phyloP scores from a whole-genome alignment of 2,113 vertebrate species.

The Entelurus aequoreus region DNA sequence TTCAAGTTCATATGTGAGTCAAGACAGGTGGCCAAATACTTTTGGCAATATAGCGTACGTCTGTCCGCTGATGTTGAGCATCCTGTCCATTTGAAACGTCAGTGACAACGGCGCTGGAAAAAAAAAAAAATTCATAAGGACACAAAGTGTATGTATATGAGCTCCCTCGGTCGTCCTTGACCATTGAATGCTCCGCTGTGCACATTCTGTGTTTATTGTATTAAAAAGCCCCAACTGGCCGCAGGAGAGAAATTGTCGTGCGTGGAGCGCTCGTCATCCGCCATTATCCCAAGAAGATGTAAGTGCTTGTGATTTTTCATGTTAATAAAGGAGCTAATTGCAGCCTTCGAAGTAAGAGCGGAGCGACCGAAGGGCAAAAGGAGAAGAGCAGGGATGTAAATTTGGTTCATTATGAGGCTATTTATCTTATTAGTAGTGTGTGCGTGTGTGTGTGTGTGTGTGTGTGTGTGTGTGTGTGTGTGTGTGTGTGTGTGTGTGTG shows the following conservation, averaged over 20 bases:
- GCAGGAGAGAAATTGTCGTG: background rate
- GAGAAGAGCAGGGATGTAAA: slow-evolving; percentile 20
- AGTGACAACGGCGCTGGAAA: background rate
- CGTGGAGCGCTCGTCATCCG: background rate
- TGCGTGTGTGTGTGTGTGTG: background rate
- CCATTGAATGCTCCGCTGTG: slow-evolving; percentile 3
- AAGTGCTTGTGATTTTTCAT: slow-evolving; percentile 14
- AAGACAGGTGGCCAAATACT: too few species aligned
- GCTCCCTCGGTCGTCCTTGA: slow-evolving; percentile 11
- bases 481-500: background rate
- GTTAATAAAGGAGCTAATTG: slow-evolving; percentile 11
- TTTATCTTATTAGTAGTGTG: slow-evolving; percentile 41
- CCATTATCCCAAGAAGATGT: slow-evolving; percentile 16
- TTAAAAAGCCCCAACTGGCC: slow-evolving; percentile 13
- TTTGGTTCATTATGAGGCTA: slow-evolving; percentile 30
- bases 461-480: background rate
- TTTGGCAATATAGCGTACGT: too few species aligned
- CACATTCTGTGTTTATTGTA: background rate
- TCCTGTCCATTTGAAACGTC: too few species aligned
- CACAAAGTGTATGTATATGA: slow-evolving; percentile 5
- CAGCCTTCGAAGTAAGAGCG: slow-evolving; percentile 29
- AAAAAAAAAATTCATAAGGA: background rate
- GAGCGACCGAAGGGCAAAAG: slow-evolving; percentile 9
- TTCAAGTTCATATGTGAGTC: background rate
- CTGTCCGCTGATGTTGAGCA: too few species aligned